Evolutionary conservation across 2,888 invertebrate species (phyloP).

Genomic region (Antheraea assamensis): DNA sequence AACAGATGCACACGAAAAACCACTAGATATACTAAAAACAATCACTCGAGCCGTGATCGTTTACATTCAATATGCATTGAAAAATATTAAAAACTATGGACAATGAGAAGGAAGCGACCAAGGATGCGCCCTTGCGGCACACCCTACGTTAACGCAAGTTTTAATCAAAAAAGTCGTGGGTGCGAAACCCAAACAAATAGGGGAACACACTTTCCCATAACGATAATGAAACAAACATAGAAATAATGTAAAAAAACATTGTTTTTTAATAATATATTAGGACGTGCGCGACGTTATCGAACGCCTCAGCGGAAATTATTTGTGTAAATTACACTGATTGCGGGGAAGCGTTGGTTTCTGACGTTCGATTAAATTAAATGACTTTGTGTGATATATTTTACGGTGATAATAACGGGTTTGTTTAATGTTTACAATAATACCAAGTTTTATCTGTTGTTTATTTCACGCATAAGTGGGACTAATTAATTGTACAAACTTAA

Average conservation of each 20-base stretch:
- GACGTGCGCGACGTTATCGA: conserved; percentile 9
- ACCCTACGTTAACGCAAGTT: conserved; percentile 69
- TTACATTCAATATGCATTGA: conserved; percentile 9
- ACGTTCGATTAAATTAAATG: conserved; percentile 45
- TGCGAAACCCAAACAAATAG: conserved; percentile 78
- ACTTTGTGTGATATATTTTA: conserved; percentile 52
- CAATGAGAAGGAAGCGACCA: conserved; percentile 44
- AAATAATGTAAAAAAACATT: conserved; percentile 61
- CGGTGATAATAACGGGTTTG: background rate
- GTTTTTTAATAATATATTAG: conserved; percentile 51
- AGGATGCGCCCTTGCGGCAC: conserved; percentile 70
- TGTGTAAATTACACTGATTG: conserved; percentile 62
- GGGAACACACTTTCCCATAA: conserved; percentile 76
- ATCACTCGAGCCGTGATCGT: background rate
- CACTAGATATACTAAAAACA: background rate
- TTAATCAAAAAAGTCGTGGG: conserved; percentile 77
- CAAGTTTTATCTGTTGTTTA: background rate
- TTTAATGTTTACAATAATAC: background rate
- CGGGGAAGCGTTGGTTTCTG: conserved; percentile 51
- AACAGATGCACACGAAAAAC: background rate
- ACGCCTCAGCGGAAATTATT: conserved; percentile 52
- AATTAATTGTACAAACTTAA: background rate
- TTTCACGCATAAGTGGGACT: background rate
- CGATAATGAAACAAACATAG: conserved; percentile 73
- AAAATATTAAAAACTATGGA: conserved; percentile 10